Evolutionary conservation across 1,140 invertebrate species (phyloP).

Genomic region (Hylaeus anthracinus): DNA sequence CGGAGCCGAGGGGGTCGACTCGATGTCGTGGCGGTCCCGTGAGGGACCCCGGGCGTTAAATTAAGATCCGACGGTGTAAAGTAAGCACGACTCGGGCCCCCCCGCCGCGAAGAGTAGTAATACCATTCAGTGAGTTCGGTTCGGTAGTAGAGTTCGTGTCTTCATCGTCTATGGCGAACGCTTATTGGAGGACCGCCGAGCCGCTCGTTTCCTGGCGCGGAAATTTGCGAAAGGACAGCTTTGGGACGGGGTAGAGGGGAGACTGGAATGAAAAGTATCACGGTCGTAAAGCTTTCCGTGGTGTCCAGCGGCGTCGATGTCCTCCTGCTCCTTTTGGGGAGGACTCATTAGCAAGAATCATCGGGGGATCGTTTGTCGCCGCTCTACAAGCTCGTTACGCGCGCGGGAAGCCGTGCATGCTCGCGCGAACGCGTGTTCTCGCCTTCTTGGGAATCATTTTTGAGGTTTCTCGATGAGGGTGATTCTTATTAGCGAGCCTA

Average conservation of each 20-base stretch:
- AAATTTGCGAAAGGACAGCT: conserved; percentile 26
- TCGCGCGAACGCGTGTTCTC: conserved; percentile 11
- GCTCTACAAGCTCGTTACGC: conserved; percentile 9
- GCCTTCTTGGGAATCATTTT: background rate
- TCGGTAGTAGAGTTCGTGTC: conserved; percentile 65
- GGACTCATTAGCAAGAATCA: conserved; percentile 19
- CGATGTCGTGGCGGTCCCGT: conserved; percentile 28
- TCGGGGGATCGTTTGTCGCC: conserved; percentile 11
- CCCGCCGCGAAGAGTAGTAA: conserved; percentile 60
- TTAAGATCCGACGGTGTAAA: conserved; percentile 67
- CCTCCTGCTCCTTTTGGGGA: background rate
- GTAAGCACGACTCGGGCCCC: conserved; percentile 56
- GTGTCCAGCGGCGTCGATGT: background rate
- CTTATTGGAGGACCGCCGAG: conserved; percentile 42
- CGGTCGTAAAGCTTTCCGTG: background rate
- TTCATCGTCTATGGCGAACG: conserved; percentile 64
- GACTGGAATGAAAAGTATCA: conserved; percentile 22
- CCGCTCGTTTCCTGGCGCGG: background rate
- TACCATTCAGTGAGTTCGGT: conserved; percentile 60
- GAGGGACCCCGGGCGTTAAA: conserved; percentile 51
- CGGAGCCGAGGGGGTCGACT: conserved; percentile 17
- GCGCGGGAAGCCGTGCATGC: background rate
- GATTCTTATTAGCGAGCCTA: background rate
- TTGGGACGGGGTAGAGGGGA: background rate
- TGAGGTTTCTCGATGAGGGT: too few relatives aligned